A percentile compares a stretch with the other conserved stretches of the same genome.
Conservation (phyloP, 2,797 vertebrate species). For the Harpagifer antarcticus region DNA sequence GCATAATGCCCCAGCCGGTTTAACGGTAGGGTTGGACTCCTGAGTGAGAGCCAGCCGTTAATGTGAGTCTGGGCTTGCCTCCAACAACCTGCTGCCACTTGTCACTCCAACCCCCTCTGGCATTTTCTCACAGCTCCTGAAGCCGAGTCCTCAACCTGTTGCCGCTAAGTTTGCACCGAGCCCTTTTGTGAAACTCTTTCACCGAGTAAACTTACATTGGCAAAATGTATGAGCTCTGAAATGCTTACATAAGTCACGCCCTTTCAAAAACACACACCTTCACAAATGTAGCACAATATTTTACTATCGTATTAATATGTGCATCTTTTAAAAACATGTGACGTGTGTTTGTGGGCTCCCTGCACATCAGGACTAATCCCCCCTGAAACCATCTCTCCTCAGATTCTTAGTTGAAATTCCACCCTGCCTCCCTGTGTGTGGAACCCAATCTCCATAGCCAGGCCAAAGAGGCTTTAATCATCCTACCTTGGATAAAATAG, state of each 20-base stretch:
- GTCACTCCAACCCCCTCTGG: conserved; percentile 45
- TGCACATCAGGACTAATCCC: conserved; percentile 50
- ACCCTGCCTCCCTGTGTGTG: conserved; percentile 71
- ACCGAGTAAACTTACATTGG: not conserved
- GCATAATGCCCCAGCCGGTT: not conserved
- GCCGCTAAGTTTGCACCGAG: not conserved
- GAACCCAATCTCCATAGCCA: conserved; percentile 80
- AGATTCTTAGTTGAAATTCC: conserved; percentile 82
- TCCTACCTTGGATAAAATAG: conserved; percentile 81
- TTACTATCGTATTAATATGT: not conserved
- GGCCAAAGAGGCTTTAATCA: conserved; percentile 77
- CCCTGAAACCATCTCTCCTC: conserved; percentile 82
- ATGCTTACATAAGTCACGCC: not conserved
- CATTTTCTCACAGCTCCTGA: conserved; percentile 55
- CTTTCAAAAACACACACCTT: not conserved
- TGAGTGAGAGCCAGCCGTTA: conserved; percentile 47
- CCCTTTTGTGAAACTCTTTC: not conserved
- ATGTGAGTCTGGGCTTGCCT: conserved; percentile 49
- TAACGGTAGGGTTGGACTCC: not conserved
- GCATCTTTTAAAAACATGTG: not conserved
- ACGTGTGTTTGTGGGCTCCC: conserved; percentile 11
- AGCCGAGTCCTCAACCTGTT: not conserved
- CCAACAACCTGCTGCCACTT: conserved; percentile 50
- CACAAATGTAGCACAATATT: not conserved
- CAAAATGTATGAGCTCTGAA: not conserved